Evolutionary conservation across 2,113 vertebrate genomes (phyloP), one percentile per base, ranked within the genome.

Genomic region (Progne subis): DNA sequence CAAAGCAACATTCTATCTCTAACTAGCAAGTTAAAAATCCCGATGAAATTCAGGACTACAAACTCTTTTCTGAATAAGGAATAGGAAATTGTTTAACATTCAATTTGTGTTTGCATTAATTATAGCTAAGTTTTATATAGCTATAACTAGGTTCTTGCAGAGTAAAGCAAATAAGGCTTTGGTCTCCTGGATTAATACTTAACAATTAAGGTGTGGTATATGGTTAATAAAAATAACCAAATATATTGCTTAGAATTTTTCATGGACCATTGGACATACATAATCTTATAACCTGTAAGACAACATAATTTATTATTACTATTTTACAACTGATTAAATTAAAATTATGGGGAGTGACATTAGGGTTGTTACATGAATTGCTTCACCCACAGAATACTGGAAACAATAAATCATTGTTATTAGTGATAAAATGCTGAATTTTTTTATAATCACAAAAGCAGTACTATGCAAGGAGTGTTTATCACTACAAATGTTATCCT

Each of bases 311-410:
- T 91, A 88, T 46, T 90, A 78, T 78, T 59, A 61, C 44, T 26
- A 64, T 90, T 94, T 94, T 92, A 94, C 47, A 88, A 44, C 19
- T 70, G 41, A 72, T 70, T 88, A 90, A 93, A 88, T 91, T 85
- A 93, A 93, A 94, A 86, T 18, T 34, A 34, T 88, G 39, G 69
- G 52, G 90, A 77, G 32, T 47, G 64, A 67, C 31, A 55, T 78
- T 83, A 77, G 8, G 15, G 9, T 75, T 93, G 44, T 88, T 67
- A 63, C 64, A 78, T 32, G 12, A 88, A 60, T 75, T 90, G 18
- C 47, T 88, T 94, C 57, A 56, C 17, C 34, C 18, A 31, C 32
- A 77, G 39, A 61, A 26, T 63, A 67, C 17, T 81, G 18, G 23
- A 83, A 92, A 23, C 24, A 92, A 77, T 79, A 93, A 83, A 88